Conservation (phyloP, 2,797 vertebrate species). For the Prionace glauca region DNA sequence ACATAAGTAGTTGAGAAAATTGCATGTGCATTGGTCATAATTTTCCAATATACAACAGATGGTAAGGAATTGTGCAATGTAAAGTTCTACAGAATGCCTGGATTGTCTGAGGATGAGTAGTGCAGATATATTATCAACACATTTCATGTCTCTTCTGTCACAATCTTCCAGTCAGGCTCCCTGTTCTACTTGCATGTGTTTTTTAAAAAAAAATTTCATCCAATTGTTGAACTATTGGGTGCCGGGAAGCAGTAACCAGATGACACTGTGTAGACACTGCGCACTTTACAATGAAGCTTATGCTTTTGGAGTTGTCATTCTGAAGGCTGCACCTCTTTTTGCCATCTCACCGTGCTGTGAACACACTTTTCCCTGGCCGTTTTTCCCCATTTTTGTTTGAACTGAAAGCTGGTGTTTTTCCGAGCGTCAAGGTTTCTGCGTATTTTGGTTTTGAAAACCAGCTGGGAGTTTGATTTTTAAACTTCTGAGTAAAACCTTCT, state of each 20-base stretch:
- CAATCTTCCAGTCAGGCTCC: neutral
- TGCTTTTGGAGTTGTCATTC: neutral
- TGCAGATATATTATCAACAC: neutral
- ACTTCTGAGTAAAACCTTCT: neutral
- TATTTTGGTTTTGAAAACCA: neutral
- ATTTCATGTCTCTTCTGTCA: neutral
- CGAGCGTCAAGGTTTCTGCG: neutral
- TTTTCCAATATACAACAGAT: neutral
- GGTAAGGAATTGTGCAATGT: neutral
- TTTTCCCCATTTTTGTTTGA: neutral
- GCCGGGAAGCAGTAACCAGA: neutral
- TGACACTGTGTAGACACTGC: neutral
- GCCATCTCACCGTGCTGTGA: neutral
- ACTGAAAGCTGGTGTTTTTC: neutral
- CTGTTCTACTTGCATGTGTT: neutral
- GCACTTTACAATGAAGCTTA: neutral
- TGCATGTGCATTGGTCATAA: neutral
- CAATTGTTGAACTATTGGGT: neutral
- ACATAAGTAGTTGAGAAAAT: neutral
- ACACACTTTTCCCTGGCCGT: neutral
- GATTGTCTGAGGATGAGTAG: neutral
- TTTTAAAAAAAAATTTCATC: no score
- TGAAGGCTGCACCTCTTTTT: neutral
- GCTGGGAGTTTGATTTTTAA: neutral
- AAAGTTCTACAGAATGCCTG: neutral